Base-by-base conservation (phyloP, 2,797 vertebrate species). In the Siniperca scherzeri region DNA sequence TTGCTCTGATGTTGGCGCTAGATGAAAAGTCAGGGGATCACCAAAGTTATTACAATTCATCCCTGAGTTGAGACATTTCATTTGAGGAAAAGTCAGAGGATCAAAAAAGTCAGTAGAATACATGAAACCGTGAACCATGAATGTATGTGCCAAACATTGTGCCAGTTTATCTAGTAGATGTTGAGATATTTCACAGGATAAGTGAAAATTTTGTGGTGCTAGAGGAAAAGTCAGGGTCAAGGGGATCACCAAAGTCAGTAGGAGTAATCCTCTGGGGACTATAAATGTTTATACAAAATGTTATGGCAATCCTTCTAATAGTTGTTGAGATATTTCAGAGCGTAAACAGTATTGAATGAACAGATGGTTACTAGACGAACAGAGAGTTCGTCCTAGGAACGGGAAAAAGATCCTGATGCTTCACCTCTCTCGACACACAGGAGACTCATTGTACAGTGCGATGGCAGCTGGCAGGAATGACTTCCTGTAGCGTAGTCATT, bases 401-500 rank as follows among this genome's bases (percentile, higher is more conserved):
- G 17, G 27, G n/a, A 0, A 21, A 21, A 19, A 38, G 19, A 19
- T 11, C 11, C 17, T 30, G 30, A 72, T 2, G 42, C 40, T 70
- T 33, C 21, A 11, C 12, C 5, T 33, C 21, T 7, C 13, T 40
- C 2, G 2, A 40, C 60, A 55, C 38, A 56, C 25, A 57, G 62
- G 53, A 67, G 30, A 38, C 42, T 59, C 16, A 21, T 38, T 68
- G n/a, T n/a, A 56, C 52, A 12, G 53, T 17, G 10, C 7, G 11
- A 78, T 25, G 27, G 60, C 59, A 64, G 16, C 36, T 30, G 52
- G 14, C 59, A 71, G 40, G 40, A 46, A 46, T 40, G 42, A 56
- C 52, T 14, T 48, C 38, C 74, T 76, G 62, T 6, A 21, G 56
- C 16, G 1, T 5, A 27, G 33, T 36, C 33, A 36, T 36, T 36